phyloP scores from a whole-genome alignment of 2,888 invertebrate genomes.

The Nysson spinosus region DNA sequence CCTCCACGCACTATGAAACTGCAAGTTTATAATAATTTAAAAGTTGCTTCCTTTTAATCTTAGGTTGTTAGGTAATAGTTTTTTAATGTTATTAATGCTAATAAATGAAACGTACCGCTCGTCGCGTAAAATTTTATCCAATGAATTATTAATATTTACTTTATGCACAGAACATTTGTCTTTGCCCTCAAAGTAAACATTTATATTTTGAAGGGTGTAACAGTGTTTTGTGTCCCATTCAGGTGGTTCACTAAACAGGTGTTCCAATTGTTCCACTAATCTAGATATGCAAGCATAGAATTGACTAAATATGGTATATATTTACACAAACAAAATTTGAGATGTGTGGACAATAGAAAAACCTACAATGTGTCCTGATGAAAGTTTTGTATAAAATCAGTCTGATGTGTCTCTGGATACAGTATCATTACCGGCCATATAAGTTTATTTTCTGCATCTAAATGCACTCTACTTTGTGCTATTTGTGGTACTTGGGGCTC shows the following conservation, averaged over 20 bases:
- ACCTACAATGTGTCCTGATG: constrained; percentile 84
- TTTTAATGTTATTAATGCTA: not conserved
- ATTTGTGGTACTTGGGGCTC: constrained; percentile 84
- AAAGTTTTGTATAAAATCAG: constrained; percentile 92
- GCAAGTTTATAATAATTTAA: constrained; percentile 4
- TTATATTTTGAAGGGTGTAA: constrained; percentile 81
- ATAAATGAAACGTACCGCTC: constrained; percentile 78
- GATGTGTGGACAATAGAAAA: constrained; percentile 53
- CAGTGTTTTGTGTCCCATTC: constrained; percentile 85
- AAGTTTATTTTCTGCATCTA: constrained; percentile 81
- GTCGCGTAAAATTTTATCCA: constrained; percentile 81
- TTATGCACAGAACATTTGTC: constrained; percentile 81
- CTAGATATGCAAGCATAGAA: constrained; percentile 71
- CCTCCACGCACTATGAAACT: constrained; percentile 82
- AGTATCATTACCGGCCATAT: constrained; percentile 93
- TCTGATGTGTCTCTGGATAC: constrained; percentile 92
- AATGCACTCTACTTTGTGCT: constrained; percentile 82
- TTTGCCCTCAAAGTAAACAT: constrained; percentile 87
- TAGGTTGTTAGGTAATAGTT: not conserved
- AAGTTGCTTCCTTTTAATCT: not conserved
- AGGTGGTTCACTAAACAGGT: constrained; percentile 84
- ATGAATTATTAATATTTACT: constrained; percentile 79
- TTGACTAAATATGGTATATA: constrained; percentile 15
- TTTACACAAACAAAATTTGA: not conserved
- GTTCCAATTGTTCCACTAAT: constrained; percentile 81